Evolutionary conservation across 2,888 invertebrate species (phyloP).

Genomic region (Blomia tropicalis): DNA sequence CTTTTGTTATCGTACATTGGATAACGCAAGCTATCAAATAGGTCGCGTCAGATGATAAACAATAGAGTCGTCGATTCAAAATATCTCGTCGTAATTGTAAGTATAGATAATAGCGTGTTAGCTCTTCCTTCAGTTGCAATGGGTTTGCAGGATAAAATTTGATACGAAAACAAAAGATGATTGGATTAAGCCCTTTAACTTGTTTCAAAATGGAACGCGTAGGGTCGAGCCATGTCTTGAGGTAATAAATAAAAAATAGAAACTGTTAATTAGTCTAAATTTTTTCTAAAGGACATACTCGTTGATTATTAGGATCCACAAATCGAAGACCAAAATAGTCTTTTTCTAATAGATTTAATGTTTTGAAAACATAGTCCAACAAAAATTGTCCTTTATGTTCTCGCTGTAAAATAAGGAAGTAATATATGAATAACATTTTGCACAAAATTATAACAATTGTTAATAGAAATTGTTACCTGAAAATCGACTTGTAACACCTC

Average conservation of each 20-base stretch:
- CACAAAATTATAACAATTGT: conserved; percentile 1
- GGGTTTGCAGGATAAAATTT: conserved; percentile 97
- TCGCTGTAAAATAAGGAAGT: conserved; percentile 46
- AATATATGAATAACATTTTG: conserved; percentile 19
- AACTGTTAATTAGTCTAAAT: conserved; percentile 23
- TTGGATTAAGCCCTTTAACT: conserved; percentile 78
- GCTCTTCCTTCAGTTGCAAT: conserved; percentile 73
- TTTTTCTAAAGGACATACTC: neutral
- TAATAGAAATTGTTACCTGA: conserved; percentile 45
- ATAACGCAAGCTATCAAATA: conserved; percentile 76
- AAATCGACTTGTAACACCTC: conserved; percentile 84
- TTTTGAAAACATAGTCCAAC: conserved; percentile 73
- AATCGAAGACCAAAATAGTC: conserved; percentile 86
- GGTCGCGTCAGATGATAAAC: conserved; percentile 64
- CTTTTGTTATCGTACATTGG: conserved; percentile 72
- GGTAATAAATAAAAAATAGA: conserved; percentile 16
- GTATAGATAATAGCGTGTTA: conserved; percentile 83
- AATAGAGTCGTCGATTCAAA: conserved; percentile 81
- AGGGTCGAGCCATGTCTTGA: conserved; percentile 83
- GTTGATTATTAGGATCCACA: conserved; percentile 47
- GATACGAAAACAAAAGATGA: conserved; percentile 84
- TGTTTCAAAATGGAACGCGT: conserved; percentile 76
- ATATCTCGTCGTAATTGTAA: conserved; percentile 83
- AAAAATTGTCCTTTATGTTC: conserved; percentile 76
- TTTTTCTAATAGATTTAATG: conserved; percentile 73